Percentiles rank a stretch among this genome's conserved stretches.
These are phyloP conservation scores for Barypeithes pellucidus DNA, from an alignment of 2,888 invertebrate genomes.

Conservation along the genomic window DNA sequence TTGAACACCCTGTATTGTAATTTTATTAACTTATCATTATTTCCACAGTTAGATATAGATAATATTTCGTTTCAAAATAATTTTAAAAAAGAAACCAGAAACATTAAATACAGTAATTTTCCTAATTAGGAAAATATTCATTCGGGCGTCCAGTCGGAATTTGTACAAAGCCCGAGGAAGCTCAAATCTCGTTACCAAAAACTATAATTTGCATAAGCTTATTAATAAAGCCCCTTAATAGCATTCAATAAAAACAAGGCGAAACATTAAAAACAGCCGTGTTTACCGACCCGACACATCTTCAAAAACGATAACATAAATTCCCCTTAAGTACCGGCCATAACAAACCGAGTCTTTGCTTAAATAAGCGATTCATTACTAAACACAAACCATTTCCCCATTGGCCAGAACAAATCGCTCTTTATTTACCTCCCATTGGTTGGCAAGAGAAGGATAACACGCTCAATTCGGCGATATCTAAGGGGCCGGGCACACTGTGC, in stretches of 20 bases:
- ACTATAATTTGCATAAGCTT: conserved; percentile 33
- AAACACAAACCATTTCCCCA: conserved; percentile 29
- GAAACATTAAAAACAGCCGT: conserved; percentile 55
- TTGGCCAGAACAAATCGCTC: conserved; percentile 56
- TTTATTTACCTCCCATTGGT: conserved; percentile 44
- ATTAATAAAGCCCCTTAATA: conserved; percentile 38
- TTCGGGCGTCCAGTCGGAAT: background rate
- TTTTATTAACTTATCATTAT: no score
- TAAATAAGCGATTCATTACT: conserved; percentile 62
- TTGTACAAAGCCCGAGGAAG: conserved; percentile 14
- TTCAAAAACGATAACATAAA: conserved; percentile 60
- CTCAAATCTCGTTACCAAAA: conserved; percentile 26
- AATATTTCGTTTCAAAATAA: no score
- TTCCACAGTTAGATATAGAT: no score
- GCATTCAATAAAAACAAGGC: conserved; percentile 56
- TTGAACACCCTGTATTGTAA: no score
- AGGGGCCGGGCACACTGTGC: conserved; percentile 54
- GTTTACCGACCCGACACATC: conserved; percentile 55
- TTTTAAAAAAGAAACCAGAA: background rate
- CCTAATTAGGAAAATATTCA: background rate
- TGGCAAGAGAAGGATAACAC: conserved; percentile 53
- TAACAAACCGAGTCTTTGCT: conserved; percentile 61
- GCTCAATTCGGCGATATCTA: conserved; percentile 26
- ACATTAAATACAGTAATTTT: background rate
- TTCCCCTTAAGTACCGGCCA: conserved; percentile 59